A percentile compares a stretch with the other conserved stretches of the same genome.
Conservation (phyloP, 2,888 invertebrate species). For the Theretra japonica region DNA sequence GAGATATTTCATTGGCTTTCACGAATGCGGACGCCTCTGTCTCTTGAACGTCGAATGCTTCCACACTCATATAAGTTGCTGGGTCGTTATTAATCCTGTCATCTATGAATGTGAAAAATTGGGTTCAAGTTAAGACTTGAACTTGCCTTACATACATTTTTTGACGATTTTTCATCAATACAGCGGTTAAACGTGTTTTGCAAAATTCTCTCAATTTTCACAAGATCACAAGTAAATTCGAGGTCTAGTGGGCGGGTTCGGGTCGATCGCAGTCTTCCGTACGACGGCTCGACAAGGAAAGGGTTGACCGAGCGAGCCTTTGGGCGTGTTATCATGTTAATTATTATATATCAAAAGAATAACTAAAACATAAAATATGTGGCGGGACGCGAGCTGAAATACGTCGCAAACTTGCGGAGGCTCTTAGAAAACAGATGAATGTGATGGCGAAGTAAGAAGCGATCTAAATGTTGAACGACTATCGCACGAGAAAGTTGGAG, state of each 20-base stretch:
- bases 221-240: conserved; percentile 25
- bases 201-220: conserved; percentile 22
- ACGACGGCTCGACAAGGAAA: conserved; percentile 54
- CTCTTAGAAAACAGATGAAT: conserved; percentile 14
- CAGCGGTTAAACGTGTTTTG: not conserved
- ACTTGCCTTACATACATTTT: not conserved
- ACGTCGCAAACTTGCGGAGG: not conserved
- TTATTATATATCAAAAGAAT: conserved; percentile 58
- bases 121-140: too few species aligned
- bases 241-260: conserved; percentile 49
- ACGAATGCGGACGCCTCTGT: conserved; percentile 60
- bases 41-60: conserved; percentile 50
- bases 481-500: not conserved
- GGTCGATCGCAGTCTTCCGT: conserved; percentile 45
- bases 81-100: not conserved
- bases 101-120: conserved; percentile 35
- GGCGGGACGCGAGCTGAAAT: conserved; percentile 23
- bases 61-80: conserved; percentile 11
- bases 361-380: conserved; percentile 26
- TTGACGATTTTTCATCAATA: not conserved
- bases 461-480: conserved; percentile 14
- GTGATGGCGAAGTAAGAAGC: conserved; percentile 24
- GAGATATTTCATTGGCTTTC: conserved; percentile 67
- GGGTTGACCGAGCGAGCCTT: conserved; percentile 58
- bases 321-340: conserved; percentile 58